These are phyloP conservation scores for Parnassius apollo DNA, from an alignment of 2,888 invertebrate genomes.

Conservation along the genomic window DNA sequence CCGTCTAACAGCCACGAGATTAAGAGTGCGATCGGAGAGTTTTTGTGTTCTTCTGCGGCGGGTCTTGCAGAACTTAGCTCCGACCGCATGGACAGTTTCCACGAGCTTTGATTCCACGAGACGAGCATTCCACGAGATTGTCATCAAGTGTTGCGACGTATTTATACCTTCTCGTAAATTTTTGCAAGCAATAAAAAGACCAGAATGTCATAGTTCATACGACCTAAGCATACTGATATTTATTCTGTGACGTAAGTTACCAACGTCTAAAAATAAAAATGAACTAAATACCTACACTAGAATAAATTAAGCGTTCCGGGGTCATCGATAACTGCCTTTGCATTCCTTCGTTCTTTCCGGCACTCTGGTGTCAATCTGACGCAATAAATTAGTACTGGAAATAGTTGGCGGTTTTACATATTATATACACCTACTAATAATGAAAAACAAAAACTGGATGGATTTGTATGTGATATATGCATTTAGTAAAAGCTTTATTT, in stretches of 20 bases:
- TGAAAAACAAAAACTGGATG: not conserved
- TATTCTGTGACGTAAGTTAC: too few species aligned
- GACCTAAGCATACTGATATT: not conserved
- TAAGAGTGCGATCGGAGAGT: too few species aligned
- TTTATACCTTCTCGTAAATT: too few species aligned
- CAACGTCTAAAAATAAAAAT: not conserved
- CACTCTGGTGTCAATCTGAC: conserved; percentile 9
- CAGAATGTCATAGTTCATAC: not conserved
- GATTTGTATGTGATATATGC: not conserved
- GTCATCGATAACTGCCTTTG: conserved; percentile 21
- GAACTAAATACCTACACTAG: conserved; percentile 8
- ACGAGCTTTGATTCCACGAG: too few species aligned
- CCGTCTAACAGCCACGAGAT: too few species aligned
- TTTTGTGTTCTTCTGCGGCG: too few species aligned
- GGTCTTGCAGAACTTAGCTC: too few species aligned
- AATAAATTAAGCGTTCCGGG: conserved; percentile 17
- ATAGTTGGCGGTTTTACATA: not conserved
- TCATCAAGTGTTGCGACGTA: too few species aligned
- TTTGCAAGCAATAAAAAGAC: too few species aligned
- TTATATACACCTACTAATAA: not conserved
- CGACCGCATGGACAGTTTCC: too few species aligned
- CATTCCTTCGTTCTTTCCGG: conserved; percentile 21
- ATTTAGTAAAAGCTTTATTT: too few species aligned
- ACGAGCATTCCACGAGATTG: too few species aligned
- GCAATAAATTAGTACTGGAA: not conserved